A percentile compares a stretch with the other conserved stretches of the same genome.
Evolutionary conservation across 2,113 vertebrate genomes (phyloP).

Genomic region (Pogonocichla stellata): DNA sequence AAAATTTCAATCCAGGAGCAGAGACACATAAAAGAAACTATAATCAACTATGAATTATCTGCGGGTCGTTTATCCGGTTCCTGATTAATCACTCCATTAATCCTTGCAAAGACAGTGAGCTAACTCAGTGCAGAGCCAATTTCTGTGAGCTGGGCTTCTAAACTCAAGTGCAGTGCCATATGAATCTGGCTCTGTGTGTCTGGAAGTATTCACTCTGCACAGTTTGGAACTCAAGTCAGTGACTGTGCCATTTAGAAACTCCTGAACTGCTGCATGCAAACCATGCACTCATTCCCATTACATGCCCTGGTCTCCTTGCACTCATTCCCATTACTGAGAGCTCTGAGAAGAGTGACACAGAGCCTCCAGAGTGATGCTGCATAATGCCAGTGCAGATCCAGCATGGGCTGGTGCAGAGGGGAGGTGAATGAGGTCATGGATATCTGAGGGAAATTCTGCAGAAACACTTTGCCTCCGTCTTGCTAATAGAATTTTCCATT

Average conservation of each 20-base stretch:
- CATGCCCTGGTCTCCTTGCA: not conserved
- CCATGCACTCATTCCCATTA: not conserved
- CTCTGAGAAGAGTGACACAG: not conserved
- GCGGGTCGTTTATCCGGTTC: constrained; percentile 19
- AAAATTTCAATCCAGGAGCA: constrained; percentile 18
- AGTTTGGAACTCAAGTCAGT: not conserved
- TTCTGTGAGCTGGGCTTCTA: not conserved
- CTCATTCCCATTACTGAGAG: not conserved
- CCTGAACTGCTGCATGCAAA: not conserved
- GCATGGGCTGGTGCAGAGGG: accelerated
- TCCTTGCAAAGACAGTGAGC: not conserved
- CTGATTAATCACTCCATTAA: constrained; percentile 49
- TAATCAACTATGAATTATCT: constrained; percentile 43
- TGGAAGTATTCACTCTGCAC: not conserved
- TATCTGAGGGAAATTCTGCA: not conserved
- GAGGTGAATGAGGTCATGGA: not conserved
- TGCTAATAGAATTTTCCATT: not conserved
- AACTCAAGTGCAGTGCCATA: not conserved
- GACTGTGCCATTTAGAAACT: not conserved
- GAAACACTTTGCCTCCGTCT: not conserved
- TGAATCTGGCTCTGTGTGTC: not conserved
- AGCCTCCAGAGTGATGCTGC: not conserved
- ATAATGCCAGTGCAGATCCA: not conserved
- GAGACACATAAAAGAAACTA: constrained; percentile 34
- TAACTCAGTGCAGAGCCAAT: not conserved